phyloP scores from a whole-genome alignment of 2,113 vertebrate genomes.

The Nicator chloris region DNA sequence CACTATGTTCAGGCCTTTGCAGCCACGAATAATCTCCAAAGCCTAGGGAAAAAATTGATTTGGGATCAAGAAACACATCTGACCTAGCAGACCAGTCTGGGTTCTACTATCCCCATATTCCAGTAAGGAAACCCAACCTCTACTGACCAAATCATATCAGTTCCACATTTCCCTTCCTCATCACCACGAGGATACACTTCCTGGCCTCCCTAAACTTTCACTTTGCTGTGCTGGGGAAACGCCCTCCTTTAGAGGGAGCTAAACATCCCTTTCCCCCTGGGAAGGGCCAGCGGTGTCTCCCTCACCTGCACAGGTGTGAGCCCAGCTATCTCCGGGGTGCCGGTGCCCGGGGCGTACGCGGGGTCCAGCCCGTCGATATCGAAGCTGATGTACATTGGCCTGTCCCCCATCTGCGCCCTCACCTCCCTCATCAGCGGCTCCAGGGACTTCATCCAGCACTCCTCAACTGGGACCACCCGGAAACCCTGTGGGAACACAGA shows the following conservation, averaged over 20 bases:
- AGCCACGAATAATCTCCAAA: conserved; percentile 91
- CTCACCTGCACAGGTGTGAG: conserved; percentile 90
- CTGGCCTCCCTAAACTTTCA: not conserved
- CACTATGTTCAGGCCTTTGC: conserved; percentile 85
- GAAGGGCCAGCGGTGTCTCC: not conserved
- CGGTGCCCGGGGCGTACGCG: conserved; percentile 88
- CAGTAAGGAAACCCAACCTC: not conserved
- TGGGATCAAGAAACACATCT: not conserved
- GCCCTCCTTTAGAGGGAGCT: rapidly evolving
- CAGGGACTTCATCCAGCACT: conserved; percentile 92
- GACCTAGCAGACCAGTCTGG: rapidly evolving
- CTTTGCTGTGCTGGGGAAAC: not conserved
- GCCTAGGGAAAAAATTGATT: conserved; percentile 68
- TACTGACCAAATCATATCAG: rapidly evolving
- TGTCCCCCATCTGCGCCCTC: conserved; percentile 81
- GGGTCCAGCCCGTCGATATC: conserved; percentile 93
- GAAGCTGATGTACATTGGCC: conserved; percentile 88
- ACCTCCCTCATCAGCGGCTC: conserved; percentile 88
- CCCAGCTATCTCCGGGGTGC: conserved; percentile 90
- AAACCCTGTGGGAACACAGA: conserved; percentile 76
- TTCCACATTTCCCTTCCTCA: not conserved
- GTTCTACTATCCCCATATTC: not conserved
- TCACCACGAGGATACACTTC: not conserved
- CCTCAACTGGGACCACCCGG: conserved; percentile 82
- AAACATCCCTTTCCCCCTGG: rapidly evolving